Evolutionary conservation across 1,140 invertebrate genomes (phyloP), one percentile per base, ranked within the genome.

Genomic region (Drosophila pruinosa): DNA sequence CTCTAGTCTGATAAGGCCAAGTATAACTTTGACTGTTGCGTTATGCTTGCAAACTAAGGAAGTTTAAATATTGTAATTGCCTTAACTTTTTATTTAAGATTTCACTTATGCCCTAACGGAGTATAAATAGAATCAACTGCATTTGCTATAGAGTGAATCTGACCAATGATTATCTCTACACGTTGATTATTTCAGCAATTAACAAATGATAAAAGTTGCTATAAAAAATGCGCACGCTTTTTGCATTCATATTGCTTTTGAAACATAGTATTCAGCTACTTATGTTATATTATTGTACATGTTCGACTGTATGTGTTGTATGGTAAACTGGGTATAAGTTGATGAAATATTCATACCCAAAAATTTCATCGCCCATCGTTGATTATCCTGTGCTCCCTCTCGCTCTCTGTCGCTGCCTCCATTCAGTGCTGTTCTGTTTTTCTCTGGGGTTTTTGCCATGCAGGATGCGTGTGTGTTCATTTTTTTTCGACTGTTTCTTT

Each of bases 401-500:
- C 43, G 21, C 10, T 38, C 21, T 36, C 15, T 3, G 1, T 34
- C 2, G 8, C 24, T 19, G 6, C 10, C 15, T 36, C 14, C n/a
- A n/a, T n/a, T 7, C 38, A 4, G 0, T 10, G 12, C 38, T 19
- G 3, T 8, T 43, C 12, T 22, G 10, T 24, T 34, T 14, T 22
- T 12, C 22, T 15, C 15, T 52, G 21, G 34, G 14, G n/a, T 21
- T 10, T 19, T 64, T 56, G 45, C 47, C 26, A 31, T 56, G 41
- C 19, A 31, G 43, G 48, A 63, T 83, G 80, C 81, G 80, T 80
- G 81, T 83, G 61, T 86, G 52, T 52, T 65, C 52, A 43, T 62
- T 36, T 61, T 53, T 53, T 70, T 56, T 21, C 24, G 39, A 41
- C 63, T 50, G 28, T 65, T 88, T 76, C 65, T 73, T 72, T 73